Evolutionary conservation across 2,888 invertebrate genomes (phyloP), one percentile per base, ranked within the genome.

Genomic region (Drosophila anomelani): DNA sequence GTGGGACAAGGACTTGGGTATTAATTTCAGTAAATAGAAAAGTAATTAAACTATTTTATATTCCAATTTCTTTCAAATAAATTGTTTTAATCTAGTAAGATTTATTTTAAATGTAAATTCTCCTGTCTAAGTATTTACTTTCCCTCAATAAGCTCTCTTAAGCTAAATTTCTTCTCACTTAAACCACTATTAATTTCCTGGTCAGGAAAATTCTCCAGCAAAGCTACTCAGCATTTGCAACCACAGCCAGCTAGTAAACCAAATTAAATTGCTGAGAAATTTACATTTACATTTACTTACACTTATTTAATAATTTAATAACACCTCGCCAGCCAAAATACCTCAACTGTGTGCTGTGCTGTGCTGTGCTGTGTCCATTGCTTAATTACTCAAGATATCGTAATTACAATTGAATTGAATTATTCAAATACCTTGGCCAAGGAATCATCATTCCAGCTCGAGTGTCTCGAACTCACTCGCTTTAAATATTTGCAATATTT

Each of bases 401-500:
- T 41, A 71, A 70, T 68, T 68, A 68, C 71, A 68, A 68, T 68
- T 70, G 71, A 70, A 68, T 70, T 68, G 46, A 68, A 68, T 68
- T 68, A 68, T 68, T 68, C 59, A 68, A 70, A 68, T 68, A 68
- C 59, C 53, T 26, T 55, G 67, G 44, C 34, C 20, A 36, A 36
- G 51, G 51, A 47, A 51, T 46, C 26, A 10, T 5, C 26, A n/a
- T 20, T 9, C 5, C 17, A 20, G 38, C 26, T 15, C 38, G 56
- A 34, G 20, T 36, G 39, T 49, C 67, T 64, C 34, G 41, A 59
- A 47, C 54, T 60, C 71, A 44, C 43, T 44, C 55, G 41, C 59
- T 49, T 51, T 62, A 61, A 75, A 75, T 76, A 71, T 29, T 3
- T 47, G 26, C 76, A 76, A 88, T 89, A 87, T 76, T 82, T 80